These are phyloP conservation scores for Notothenia coriiceps DNA, from an alignment of 2,113 vertebrate species.

Conservation along the genomic window DNA sequence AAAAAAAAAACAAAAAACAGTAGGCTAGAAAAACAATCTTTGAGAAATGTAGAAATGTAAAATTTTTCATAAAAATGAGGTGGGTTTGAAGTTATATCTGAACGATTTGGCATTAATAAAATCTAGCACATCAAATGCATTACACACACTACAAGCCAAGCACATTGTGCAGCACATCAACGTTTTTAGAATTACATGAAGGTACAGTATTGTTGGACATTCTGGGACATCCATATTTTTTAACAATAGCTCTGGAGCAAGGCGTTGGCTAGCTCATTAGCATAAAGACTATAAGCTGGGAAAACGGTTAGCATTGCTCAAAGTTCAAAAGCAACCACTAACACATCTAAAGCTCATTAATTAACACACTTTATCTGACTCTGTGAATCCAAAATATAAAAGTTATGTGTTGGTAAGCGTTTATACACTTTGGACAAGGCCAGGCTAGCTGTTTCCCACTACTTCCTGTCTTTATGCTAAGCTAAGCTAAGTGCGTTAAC, in stretches of 20 bases:
- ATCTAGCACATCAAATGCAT: background rate
- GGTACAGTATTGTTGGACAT: background rate
- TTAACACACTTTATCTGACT: background rate
- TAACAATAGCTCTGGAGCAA: background rate
- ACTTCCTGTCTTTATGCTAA: background rate
- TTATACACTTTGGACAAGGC: background rate
- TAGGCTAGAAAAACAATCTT: no score
- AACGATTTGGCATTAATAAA: background rate
- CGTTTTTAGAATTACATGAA: background rate
- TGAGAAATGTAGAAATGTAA: no score
- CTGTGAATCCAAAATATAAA: background rate
- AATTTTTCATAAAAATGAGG: no score
- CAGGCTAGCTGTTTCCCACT: background rate
- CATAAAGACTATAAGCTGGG: background rate
- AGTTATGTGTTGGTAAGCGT: no score
- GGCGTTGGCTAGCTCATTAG: background rate
- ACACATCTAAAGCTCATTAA: background rate
- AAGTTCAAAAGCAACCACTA: background rate
- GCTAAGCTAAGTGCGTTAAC: background rate
- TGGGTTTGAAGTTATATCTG: background rate
- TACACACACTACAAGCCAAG: background rate
- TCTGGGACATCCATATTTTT: background rate
- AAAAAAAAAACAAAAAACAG: background rate
- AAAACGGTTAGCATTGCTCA: background rate
- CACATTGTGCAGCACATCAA: background rate